phyloP scores from a whole-genome alignment of 2,888 invertebrate genomes.

The Megaustenia siamemsis region DNA sequence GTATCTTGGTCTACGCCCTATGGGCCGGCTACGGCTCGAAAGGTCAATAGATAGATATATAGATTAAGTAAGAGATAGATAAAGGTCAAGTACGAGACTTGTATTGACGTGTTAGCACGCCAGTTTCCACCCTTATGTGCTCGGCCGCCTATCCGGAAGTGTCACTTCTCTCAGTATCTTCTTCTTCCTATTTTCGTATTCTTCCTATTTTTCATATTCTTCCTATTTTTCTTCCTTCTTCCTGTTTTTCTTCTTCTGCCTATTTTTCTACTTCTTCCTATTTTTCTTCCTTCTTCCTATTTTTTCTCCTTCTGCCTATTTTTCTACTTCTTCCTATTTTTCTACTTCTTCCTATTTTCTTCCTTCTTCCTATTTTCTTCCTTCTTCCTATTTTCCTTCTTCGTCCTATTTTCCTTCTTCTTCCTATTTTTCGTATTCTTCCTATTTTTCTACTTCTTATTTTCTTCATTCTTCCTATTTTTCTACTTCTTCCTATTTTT shows the following conservation, averaged over 20 bases:
- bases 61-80: too few species aligned
- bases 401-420: background rate
- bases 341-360: constrained; percentile 10
- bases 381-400: constrained; percentile 21
- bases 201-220: background rate
- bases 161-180: background rate
- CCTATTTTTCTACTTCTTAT: background rate
- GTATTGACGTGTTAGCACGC: too few species aligned
- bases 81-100: too few species aligned
- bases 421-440: constrained; percentile 10
- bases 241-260: background rate
- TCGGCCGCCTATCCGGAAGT: too few species aligned
- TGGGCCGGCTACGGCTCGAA: too few species aligned
- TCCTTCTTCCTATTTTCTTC: constrained; percentile 12
- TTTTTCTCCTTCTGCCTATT: constrained; percentile 5
- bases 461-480: background rate
- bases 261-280: background rate
- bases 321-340: constrained; percentile 12
- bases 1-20: too few species aligned
- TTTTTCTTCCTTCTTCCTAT: background rate
- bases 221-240: background rate
- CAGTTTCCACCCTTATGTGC: too few species aligned
- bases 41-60: too few species aligned
- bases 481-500: background rate
- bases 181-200: background rate